Conservation (phyloP, 2,113 vertebrate species). For the Nothobranchius furzeri region DNA sequence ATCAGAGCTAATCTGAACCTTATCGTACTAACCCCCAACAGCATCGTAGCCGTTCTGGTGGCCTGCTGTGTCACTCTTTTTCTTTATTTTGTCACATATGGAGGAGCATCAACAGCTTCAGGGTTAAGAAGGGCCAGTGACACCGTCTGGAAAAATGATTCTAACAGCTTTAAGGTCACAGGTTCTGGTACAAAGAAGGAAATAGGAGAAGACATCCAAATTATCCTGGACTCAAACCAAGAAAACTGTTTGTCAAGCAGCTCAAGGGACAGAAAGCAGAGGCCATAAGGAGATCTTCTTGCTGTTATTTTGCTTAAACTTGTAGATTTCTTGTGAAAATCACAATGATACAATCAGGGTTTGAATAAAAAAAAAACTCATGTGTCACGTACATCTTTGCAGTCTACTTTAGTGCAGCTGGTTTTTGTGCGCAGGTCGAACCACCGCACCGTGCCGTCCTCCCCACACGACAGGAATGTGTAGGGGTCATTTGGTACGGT, state of each 20-base stretch:
- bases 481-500: conserved; percentile 98
- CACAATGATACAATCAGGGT: too few relatives aligned
- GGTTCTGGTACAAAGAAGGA: conserved; percentile 28
- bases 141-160: conserved; percentile 22
- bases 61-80: not conserved
- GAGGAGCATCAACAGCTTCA: conserved; percentile 1
- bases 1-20: too few relatives aligned
- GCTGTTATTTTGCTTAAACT: too few relatives aligned
- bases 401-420: conserved; percentile 97
- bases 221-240: conserved; percentile 20
- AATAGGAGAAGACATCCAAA: conserved; percentile 35
- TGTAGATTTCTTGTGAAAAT: too few relatives aligned
- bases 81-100: not conserved
- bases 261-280: conserved; percentile 8
- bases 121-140: conserved; percentile 6
- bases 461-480: conserved; percentile 97
- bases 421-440: conserved; percentile 97
- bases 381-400: conserved; percentile 92
- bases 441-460: conserved; percentile 98
- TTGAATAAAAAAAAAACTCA: not conserved
- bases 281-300: not conserved
- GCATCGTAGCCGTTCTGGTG: not conserved
- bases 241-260: conserved; percentile 1
- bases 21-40: too few relatives aligned
- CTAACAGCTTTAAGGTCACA: conserved; percentile 37